Base-by-base conservation (phyloP, 2,113 vertebrate species). In the Otolemur garnettii region DNA sequence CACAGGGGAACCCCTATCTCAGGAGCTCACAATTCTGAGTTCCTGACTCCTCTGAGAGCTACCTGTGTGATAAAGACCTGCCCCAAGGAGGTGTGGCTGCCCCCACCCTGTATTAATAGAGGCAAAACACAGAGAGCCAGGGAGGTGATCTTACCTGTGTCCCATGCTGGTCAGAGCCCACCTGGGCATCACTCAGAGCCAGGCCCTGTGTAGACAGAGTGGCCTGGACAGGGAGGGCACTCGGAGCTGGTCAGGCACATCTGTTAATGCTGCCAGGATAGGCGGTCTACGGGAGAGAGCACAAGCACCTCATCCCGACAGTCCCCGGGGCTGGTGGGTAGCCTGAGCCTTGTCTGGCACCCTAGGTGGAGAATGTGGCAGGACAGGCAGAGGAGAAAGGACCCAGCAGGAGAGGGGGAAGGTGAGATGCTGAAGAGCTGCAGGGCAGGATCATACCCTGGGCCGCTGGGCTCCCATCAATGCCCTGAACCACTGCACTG, bases 121-220 rank as follows among this genome's bases (percentile, higher is more conserved):
- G 57, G 42, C 45, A 33, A 15, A 62, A n/a, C 15, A 2, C 12
- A 8, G 30, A 62, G 53, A 24, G 22, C 0, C 1, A 28, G 6
- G 87, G 87, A 35, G 33, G 68, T 55, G 35, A 9, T 28, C 8
- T 0, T 12, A 18, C 84, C 72, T 1, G 55, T 86, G 88, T 55
- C 71, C 35, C 4, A 2, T 50, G 72, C 68, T 12, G 80, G 15
- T 45, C 82, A 24, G 38, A 22, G 26, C 13, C 26, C 12, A 19
- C 33, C 2, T 2, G 19, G 28, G 19, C 24, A 9, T 30, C 8
- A 4, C 28, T 13, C 57, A 42, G 62, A 79, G 87, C 59, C 91
- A 12, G 4, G 35, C 30, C 15, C 22, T 2, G 4, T 2, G 0
- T 4, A 42, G 42, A 30, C 12, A 45, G 53, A 35, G 75, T 26